These are phyloP conservation scores for Heterotilapia buettikoferi DNA, from an alignment of 2,113 vertebrate genomes.

Conservation along the genomic window DNA sequence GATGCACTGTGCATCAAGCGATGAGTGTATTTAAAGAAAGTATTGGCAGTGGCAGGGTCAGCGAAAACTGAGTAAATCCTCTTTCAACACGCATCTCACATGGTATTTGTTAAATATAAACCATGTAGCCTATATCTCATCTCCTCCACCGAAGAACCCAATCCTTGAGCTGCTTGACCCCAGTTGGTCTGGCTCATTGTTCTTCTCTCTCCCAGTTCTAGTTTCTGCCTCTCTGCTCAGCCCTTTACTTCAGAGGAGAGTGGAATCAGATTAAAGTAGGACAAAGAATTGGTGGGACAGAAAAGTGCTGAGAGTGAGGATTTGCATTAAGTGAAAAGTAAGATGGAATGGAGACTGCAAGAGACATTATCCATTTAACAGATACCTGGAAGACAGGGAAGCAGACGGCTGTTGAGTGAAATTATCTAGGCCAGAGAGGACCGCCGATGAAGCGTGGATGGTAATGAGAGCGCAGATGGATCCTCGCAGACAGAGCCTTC, in stretches of 20 bases:
- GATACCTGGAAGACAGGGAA: conserved; percentile 34
- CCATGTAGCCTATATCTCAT: neutral
- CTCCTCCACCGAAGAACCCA: conserved; percentile 8
- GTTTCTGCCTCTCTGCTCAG: neutral
- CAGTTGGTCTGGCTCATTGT: neutral
- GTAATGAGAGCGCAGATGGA: conserved; percentile 9
- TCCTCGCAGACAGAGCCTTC: conserved; percentile 1
- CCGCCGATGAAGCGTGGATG: neutral
- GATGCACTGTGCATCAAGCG: neutral
- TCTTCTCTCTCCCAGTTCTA: conserved; percentile 4
- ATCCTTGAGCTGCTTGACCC: conserved; percentile 27
- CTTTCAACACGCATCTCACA: conserved; percentile 40
- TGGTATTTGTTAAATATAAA: conserved; percentile 49
- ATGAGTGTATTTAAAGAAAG: conserved; percentile 32
- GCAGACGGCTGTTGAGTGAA: conserved; percentile 9
- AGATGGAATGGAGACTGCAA: conserved; percentile 2
- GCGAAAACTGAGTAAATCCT: conserved; percentile 1
- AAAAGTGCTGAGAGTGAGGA: conserved; percentile 46
- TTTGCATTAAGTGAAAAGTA: conserved; percentile 44
- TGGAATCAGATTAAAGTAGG: conserved; percentile 56
- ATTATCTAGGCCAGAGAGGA: conserved; percentile 15
- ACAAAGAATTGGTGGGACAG: conserved; percentile 24
- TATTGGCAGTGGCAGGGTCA: neutral
- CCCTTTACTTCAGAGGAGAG: neutral
- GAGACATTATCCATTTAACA: conserved; percentile 42